phyloP scores from a whole-genome alignment of 2,113 vertebrate genomes.

The Kryptolebias marmoratus region DNA sequence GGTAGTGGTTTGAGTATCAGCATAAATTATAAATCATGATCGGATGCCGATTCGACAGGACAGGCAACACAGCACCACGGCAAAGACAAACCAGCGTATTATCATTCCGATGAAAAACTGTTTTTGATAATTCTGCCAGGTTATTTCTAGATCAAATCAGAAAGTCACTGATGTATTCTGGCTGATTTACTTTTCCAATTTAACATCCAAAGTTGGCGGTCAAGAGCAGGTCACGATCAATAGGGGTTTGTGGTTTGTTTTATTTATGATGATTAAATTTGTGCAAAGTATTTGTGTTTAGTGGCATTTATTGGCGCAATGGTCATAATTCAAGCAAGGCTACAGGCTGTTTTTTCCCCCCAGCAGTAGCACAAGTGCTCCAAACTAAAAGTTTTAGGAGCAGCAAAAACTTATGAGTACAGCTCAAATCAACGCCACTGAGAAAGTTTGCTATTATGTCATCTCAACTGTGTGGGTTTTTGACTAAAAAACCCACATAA shows the following conservation, averaged over 20 bases:
- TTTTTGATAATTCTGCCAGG: background rate
- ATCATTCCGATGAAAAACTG: background rate
- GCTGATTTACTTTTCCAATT: constrained; percentile 20
- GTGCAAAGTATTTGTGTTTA: constrained; percentile 22
- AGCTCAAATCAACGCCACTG: background rate
- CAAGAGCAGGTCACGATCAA: constrained; percentile 9
- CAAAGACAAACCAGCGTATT: background rate
- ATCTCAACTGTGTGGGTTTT: no score
- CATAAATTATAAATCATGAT: constrained; percentile 22
- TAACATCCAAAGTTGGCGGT: constrained; percentile 15
- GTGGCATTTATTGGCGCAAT: constrained; percentile 13
- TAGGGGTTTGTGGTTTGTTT: background rate
- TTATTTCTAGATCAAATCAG: constrained; percentile 2
- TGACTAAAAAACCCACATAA: no score
- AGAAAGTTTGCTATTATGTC: no score
- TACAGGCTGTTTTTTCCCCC: background rate
- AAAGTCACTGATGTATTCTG: constrained; percentile 1
- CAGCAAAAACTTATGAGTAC: background rate
- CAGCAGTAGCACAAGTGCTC: background rate
- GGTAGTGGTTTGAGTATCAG: background rate
- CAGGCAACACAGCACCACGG: background rate
- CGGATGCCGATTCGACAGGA: constrained; percentile 5
- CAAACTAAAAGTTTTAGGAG: background rate
- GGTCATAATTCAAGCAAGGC: background rate
- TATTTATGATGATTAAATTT: constrained; percentile 4